Evolutionary conservation across 2,888 invertebrate genomes (phyloP), one percentile per base, ranked within the genome.

Genomic region (Apamea monoglypha): DNA sequence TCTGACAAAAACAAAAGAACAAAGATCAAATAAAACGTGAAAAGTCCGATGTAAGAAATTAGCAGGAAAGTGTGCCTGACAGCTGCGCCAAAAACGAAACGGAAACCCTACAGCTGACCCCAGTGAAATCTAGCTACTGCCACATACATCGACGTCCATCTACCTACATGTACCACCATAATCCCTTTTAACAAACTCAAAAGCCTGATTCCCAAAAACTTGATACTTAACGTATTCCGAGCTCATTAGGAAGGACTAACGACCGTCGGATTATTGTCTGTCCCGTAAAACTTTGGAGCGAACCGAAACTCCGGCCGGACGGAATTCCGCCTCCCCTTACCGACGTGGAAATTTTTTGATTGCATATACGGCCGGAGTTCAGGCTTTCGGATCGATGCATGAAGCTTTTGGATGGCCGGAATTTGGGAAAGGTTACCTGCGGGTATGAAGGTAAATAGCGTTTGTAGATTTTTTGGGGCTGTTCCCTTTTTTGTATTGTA

Each of bases 211-310:
- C 44, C 78, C 71, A 64, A 86, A 84, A 84, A 84, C 87, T 84
- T 86, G 83, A 44, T 78, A 75, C 84, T 84, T 79, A 75, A 76
- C 87, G 69, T 84, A 75, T 83, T 73, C 75, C 50, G n/a, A 83
- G 75, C 83, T 88, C 86, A 87, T 88, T 87, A 87, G 69, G 69
- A 56, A 67, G 47, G 80, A 66, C 86, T 88, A 83, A 87, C 84
- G 84, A 88, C 74, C 56, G 21, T 1, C n/a, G 85, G 87, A 87
- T 86, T 86, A 87, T 79, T 87, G 72, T 82, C 71, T 59, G 76
- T 67, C 75, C 75, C 81, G 74, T 80, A 87, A 84, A 88, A 82
- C 71, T 78, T 76, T 66, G 71, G 61, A 61, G 73, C 72, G 68
- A 36, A 25, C 64, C 68, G 32, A 74, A 86, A 74, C 83, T 83